Conservation (phyloP, 2,888 invertebrate genomes). For the Drosophila leonis region DNA sequence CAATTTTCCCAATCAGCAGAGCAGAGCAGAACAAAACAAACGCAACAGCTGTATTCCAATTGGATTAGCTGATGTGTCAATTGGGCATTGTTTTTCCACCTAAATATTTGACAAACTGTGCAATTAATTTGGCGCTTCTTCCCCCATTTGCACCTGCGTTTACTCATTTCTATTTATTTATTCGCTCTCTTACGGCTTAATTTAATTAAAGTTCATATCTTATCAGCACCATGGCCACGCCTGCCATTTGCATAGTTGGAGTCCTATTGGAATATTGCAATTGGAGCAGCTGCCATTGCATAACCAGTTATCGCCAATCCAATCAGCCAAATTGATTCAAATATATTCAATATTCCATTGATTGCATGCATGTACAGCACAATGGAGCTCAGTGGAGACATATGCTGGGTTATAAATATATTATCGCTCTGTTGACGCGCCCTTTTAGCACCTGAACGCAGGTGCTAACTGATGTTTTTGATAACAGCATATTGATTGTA, state of each 20-base stretch:
- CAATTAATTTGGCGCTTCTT: not conserved
- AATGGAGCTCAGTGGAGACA: constrained; percentile 1
- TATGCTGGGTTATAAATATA: constrained; percentile 7
- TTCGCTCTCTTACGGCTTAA: not conserved
- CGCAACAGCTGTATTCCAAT: constrained; percentile 23
- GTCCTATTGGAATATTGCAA: not conserved
- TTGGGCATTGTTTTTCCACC: not conserved
- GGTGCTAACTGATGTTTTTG: constrained; percentile 6
- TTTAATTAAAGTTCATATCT: constrained; percentile 13
- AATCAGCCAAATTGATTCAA: constrained; percentile 2
- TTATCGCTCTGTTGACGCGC: constrained; percentile 19
- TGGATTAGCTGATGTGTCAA: constrained; percentile 47
- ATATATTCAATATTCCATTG: not conserved
- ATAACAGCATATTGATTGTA: constrained; percentile 12
- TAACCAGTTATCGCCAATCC: constrained; percentile 7
- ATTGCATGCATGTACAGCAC: not conserved
- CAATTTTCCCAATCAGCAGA: constrained; percentile 30
- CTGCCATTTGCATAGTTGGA: constrained; percentile 1
- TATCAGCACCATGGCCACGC: too few relatives aligned
- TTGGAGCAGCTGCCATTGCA: constrained; percentile 17
- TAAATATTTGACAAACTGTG: not conserved
- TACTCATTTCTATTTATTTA: not conserved
- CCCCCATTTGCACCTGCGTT: not conserved
- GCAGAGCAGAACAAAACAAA: constrained; percentile 2
- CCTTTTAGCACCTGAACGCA: constrained; percentile 27